These are phyloP conservation scores for Tapera naevia DNA, from an alignment of 2,797 vertebrate species.

Conservation along the genomic window DNA sequence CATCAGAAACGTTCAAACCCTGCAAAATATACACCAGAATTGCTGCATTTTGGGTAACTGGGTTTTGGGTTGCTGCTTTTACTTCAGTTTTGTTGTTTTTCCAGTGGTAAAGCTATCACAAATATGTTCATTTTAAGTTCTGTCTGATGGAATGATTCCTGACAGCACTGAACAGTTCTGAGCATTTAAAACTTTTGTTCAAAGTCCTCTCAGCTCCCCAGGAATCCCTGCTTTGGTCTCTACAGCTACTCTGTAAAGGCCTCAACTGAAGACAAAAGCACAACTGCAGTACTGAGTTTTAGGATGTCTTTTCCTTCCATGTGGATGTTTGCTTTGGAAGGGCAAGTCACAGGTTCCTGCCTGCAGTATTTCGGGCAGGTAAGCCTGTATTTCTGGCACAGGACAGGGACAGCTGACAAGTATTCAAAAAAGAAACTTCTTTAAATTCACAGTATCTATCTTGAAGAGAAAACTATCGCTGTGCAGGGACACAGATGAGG, in stretches of 20 bases:
- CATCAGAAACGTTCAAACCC: not conserved
- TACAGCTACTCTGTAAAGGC: not conserved
- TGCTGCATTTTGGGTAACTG: not conserved
- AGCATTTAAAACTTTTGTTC: not conserved
- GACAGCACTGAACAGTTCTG: not conserved
- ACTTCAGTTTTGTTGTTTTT: not conserved
- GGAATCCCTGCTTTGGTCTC: not conserved
- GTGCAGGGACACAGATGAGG: not conserved
- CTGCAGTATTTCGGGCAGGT: accelerated
- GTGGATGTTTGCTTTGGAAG: not conserved
- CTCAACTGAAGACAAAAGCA: not conserved
- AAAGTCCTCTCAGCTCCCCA: not conserved
- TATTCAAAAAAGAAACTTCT: not conserved
- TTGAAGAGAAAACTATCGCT: not conserved
- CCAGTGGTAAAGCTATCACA: not conserved
- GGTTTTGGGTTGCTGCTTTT: not conserved
- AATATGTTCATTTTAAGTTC: not conserved
- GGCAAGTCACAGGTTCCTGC: accelerated
- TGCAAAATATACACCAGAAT: not conserved
- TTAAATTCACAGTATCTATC: not conserved
- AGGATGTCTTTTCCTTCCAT: not conserved
- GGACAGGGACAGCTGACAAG: not conserved
- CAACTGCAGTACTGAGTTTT: not conserved
- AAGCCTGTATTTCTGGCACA: not conserved
- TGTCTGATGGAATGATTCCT: not conserved